Conservation (phyloP, 2,797 vertebrate genomes). For the Acropternis orthonyx region DNA sequence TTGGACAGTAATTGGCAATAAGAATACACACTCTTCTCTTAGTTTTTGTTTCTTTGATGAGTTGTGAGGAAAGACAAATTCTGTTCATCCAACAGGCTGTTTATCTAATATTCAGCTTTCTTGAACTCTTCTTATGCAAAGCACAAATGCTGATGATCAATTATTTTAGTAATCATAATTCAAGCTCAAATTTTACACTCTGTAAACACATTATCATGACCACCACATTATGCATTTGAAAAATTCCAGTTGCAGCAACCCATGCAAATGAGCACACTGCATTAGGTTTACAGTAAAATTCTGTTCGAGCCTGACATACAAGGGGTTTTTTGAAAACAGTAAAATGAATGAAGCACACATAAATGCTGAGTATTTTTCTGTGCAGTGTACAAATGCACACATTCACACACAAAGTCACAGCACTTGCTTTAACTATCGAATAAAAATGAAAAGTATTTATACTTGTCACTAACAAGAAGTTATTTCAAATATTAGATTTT, state of each 20-base stretch:
- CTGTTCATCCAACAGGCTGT: neutral
- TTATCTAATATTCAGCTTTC: conserved; percentile 53
- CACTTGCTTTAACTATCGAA: neutral
- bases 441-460: neutral
- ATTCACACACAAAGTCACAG: neutral
- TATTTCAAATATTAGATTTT: neutral
- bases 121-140: conserved; percentile 28
- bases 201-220: conserved; percentile 50
- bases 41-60: conserved; percentile 46
- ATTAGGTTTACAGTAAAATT: neutral
- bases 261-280: conserved; percentile 2
- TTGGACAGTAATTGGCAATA: conserved; percentile 52
- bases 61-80: conserved; percentile 1
- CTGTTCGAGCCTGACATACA: neutral
- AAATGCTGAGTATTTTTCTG: neutral
- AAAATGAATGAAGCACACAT: conserved; percentile 1
- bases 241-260: conserved; percentile 27
- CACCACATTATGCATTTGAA: conserved; percentile 29
- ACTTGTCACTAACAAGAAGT: neutral
- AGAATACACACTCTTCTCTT: neutral
- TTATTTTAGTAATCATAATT: conserved; percentile 58
- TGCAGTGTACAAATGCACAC: neutral
- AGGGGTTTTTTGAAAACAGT: neutral
- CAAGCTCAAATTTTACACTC: conserved; percentile 52
- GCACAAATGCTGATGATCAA: conserved; percentile 40